Conservation (phyloP, 2,888 invertebrate species). For the Callimorpha dominula region DNA sequence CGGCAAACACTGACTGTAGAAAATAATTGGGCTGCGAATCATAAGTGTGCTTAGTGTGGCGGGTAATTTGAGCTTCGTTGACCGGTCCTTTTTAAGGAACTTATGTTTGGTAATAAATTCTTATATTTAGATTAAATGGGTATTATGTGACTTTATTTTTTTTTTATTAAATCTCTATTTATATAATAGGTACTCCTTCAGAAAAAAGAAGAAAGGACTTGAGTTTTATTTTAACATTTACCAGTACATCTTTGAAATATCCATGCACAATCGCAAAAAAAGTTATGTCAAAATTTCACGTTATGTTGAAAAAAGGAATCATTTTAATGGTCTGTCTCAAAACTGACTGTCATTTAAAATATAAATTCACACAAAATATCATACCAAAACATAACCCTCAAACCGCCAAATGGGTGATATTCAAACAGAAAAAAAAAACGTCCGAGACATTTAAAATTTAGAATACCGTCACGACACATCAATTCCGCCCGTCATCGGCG, state of each 20-base stretch:
- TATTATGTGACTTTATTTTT: neutral
- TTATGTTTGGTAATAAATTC: slow-evolving; percentile 1
- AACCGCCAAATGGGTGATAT: slow-evolving; percentile 52
- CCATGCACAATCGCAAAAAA: neutral
- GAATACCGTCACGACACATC: slow-evolving; percentile 72
- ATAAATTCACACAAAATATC: slow-evolving; percentile 28
- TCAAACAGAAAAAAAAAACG: slow-evolving; percentile 51
- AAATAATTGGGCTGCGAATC: slow-evolving; percentile 71
- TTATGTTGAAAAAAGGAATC: neutral
- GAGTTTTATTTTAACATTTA: neutral
- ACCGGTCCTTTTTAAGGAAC: slow-evolving; percentile 33
- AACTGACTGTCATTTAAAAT: neutral
- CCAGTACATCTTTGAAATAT: no score
- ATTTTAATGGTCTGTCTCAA: neutral
- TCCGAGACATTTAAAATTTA: slow-evolving; percentile 64
- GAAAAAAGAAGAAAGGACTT: neutral
- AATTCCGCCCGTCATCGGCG: slow-evolving; percentile 67
- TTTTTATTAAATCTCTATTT: no score
- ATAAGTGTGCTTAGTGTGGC: slow-evolving; percentile 56
- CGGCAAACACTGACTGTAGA: slow-evolving; percentile 68
- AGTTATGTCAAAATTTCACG: neutral
- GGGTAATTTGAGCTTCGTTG: slow-evolving; percentile 50
- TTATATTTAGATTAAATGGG: neutral
- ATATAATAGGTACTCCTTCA: neutral
- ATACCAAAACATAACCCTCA: slow-evolving; percentile 42